phyloP scores from a whole-genome alignment of 1,140 invertebrate species.

The Druon quercuslanigerum region DNA sequence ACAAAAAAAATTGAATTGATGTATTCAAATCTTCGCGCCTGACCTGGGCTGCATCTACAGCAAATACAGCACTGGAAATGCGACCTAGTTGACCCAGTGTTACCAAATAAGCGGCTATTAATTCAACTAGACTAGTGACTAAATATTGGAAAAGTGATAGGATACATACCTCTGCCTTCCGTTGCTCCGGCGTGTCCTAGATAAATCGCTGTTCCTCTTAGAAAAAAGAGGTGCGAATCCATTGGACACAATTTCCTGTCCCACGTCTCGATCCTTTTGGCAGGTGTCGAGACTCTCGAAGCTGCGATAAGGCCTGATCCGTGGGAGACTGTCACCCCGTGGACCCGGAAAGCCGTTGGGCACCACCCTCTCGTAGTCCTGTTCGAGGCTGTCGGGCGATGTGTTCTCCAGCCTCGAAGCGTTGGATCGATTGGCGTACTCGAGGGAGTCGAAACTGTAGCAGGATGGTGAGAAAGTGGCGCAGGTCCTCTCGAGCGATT shows the following conservation, averaged over 20 bases:
- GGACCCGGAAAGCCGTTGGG: slow-evolving; percentile 53
- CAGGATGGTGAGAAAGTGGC: slow-evolving; percentile 76
- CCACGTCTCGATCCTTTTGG: slow-evolving; percentile 54
- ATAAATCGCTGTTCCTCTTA: slow-evolving; percentile 58
- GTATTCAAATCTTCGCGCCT: too few relatives aligned
- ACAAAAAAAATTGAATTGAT: too few relatives aligned
- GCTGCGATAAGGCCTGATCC: slow-evolving; percentile 70
- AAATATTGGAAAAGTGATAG: neutral
- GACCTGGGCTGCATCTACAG: too few relatives aligned
- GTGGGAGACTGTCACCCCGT: slow-evolving; percentile 52
- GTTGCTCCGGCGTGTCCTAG: slow-evolving; percentile 31
- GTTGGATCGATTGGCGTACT: slow-evolving; percentile 71
- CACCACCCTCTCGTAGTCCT: slow-evolving; percentile 61
- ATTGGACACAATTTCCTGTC: slow-evolving; percentile 45
- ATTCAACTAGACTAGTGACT: slow-evolving; percentile 6
- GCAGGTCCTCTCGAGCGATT: slow-evolving; percentile 84
- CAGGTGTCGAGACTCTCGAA: slow-evolving; percentile 70
- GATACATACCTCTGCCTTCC: slow-evolving; percentile 40
- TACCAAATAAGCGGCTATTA: slow-evolving; percentile 6
- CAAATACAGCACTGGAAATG: too few relatives aligned
- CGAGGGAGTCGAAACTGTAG: slow-evolving; percentile 78
- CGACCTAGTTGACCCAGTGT: slow-evolving; percentile 21
- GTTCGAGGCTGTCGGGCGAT: slow-evolving; percentile 77
- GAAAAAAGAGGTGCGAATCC: slow-evolving; percentile 61
- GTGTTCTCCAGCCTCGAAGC: slow-evolving; percentile 62